Evolutionary conservation across 2,888 invertebrate genomes (phyloP).

Genomic region (Dascillus cervinus): DNA sequence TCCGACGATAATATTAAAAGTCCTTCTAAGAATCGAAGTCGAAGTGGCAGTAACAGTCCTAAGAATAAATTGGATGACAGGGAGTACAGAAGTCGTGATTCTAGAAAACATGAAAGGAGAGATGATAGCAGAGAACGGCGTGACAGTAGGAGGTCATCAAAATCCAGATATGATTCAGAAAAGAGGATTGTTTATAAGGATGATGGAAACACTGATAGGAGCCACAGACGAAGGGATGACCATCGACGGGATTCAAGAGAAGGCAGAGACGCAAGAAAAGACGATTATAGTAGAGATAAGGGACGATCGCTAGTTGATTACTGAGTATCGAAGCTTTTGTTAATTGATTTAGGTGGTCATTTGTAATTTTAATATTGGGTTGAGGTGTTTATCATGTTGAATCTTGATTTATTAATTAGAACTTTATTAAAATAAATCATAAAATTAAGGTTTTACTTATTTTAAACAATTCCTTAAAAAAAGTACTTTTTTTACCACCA

Average conservation of each 20-base stretch:
- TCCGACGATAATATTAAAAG: constrained; percentile 37
- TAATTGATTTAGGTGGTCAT: constrained; percentile 4
- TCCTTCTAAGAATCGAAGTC: constrained; percentile 30
- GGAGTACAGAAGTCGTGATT: constrained; percentile 16
- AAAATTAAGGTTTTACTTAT: too few species aligned
- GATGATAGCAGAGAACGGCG: constrained; percentile 20
- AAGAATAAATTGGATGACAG: constrained; percentile 17
- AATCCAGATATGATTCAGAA: constrained; percentile 15
- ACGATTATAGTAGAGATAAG: constrained; percentile 32
- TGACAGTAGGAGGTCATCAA: constrained; percentile 17
- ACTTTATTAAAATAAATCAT: background rate
- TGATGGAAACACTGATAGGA: constrained; percentile 25
- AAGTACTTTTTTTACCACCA: too few species aligned
- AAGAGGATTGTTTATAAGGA: constrained; percentile 18
- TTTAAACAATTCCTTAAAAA: too few species aligned
- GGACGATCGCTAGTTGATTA: constrained; percentile 31
- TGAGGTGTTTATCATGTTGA: background rate
- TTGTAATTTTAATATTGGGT: constrained; percentile 1
- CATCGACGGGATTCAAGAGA: constrained; percentile 15
- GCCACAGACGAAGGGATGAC: constrained; percentile 24
- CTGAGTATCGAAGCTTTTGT: constrained; percentile 21
- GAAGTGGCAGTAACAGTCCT: constrained; percentile 23
- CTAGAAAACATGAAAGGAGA: constrained; percentile 18
- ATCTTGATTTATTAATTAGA: constrained; percentile 1
- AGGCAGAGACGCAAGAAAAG: constrained; percentile 31